These are phyloP conservation scores for Neelides folsomi DNA, from an alignment of 2,888 invertebrate genomes.

Conservation along the genomic window DNA sequence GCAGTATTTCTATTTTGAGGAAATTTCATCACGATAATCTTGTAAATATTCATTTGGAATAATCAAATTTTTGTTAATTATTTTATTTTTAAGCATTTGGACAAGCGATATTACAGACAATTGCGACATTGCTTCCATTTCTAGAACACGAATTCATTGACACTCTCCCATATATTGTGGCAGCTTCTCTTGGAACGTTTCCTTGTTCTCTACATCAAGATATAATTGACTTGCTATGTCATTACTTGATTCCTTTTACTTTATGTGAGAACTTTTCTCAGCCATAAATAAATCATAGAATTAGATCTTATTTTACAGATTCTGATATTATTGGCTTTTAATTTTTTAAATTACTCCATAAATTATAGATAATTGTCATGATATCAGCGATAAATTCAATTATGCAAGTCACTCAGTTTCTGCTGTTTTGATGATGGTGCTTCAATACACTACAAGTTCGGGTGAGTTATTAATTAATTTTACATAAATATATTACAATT, in stretches of 20 bases:
- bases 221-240: constrained; percentile 85
- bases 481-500: too few species aligned
- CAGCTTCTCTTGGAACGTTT: constrained; percentile 83
- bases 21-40: neutral
- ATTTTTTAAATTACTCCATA: constrained; percentile 5
- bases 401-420: constrained; percentile 74
- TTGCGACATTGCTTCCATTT: constrained; percentile 90
- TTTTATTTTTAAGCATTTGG: constrained; percentile 61
- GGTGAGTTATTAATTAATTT: too few species aligned
- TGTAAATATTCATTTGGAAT: neutral
- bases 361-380: constrained; percentile 23
- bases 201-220: constrained; percentile 84
- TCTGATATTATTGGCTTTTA: neutral
- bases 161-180: constrained; percentile 83
- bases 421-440: constrained; percentile 91
- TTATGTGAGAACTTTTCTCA: constrained; percentile 53
- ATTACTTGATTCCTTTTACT: constrained; percentile 89
- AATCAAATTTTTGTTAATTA: neutral
- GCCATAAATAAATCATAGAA: neutral
- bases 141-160: constrained; percentile 91
- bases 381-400: constrained; percentile 43
- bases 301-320: neutral
- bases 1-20: constrained; percentile 22
- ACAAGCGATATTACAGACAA: constrained; percentile 79
- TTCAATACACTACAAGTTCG: constrained; percentile 87